Conservation (phyloP, 2,113 vertebrate genomes). For the Silurus asotus region DNA sequence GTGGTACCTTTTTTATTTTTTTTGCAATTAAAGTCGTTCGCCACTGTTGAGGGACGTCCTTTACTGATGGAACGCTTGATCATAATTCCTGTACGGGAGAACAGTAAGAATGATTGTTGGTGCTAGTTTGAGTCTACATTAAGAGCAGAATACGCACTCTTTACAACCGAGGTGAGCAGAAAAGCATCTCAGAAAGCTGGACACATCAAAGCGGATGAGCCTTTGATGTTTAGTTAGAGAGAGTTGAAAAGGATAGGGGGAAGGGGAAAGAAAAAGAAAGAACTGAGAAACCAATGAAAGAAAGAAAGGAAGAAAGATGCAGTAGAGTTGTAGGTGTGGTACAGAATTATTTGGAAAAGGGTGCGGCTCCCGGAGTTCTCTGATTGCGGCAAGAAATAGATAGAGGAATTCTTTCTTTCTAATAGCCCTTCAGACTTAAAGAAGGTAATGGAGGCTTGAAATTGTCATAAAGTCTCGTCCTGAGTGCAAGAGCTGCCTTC, state of each 20-base stretch:
- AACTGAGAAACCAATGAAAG: neutral
- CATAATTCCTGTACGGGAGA: neutral
- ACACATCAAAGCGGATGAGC: neutral
- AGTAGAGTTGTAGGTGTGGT: slow-evolving; percentile 26
- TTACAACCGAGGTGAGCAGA: neutral
- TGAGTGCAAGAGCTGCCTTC: neutral
- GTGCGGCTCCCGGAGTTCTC: slow-evolving; percentile 5
- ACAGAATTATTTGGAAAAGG: slow-evolving; percentile 19
- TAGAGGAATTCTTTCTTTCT: neutral
- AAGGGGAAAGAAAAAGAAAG: too few relatives aligned
- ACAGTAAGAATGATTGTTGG: neutral
- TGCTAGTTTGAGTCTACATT: neutral
- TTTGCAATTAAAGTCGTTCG: neutral
- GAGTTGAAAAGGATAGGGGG: slow-evolving; percentile 43
- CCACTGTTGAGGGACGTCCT: neutral
- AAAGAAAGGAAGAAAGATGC: neutral
- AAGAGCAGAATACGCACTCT: neutral
- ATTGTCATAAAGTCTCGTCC: neutral
- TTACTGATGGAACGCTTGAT: neutral
- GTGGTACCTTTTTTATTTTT: neutral
- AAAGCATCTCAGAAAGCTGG: neutral
- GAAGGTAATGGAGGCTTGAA: neutral
- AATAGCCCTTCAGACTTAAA: neutral
- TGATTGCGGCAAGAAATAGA: neutral
- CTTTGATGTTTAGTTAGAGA: neutral